Percentiles rank a stretch among this genome's conserved stretches.
phyloP scores from a whole-genome alignment of 1,140 invertebrate species.

The Leptinotarsa defecta region DNA sequence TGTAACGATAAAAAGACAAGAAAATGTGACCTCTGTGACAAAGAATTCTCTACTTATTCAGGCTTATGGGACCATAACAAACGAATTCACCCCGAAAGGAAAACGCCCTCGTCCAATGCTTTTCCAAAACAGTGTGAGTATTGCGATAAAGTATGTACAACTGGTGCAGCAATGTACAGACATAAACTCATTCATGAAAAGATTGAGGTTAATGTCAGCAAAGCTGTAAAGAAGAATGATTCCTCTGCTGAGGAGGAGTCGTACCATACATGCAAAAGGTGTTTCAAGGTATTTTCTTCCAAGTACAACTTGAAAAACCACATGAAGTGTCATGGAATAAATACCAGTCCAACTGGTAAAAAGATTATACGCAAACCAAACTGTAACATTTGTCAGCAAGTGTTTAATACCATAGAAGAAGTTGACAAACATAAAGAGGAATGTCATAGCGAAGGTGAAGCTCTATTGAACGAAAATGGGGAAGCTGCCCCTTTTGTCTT shows the following conservation, averaged over 20 bases:
- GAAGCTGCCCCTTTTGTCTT: slow-evolving; percentile 38
- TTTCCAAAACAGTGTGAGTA: slow-evolving; percentile 47
- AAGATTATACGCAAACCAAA: slow-evolving; percentile 41
- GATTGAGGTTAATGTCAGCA: slow-evolving; percentile 18
- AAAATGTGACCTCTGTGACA: slow-evolving; percentile 42
- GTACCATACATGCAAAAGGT: slow-evolving; percentile 51
- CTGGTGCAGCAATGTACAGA: slow-evolving; percentile 41
- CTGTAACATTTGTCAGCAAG: slow-evolving; percentile 47
- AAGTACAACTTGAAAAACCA: slow-evolving; percentile 49
- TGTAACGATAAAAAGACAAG: slow-evolving; percentile 33
- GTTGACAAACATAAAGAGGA: slow-evolving; percentile 47
- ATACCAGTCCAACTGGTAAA: slow-evolving; percentile 32
- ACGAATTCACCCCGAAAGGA: slow-evolving; percentile 40
- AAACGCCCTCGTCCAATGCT: slow-evolving; percentile 20
- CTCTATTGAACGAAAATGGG: slow-evolving; percentile 28
- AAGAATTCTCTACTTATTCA: slow-evolving; percentile 40
- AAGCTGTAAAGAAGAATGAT: slow-evolving; percentile 17
- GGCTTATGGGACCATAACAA: slow-evolving; percentile 47
- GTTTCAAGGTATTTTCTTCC: slow-evolving; percentile 52
- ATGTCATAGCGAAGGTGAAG: slow-evolving; percentile 34
- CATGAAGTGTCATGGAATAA: slow-evolving; percentile 49
- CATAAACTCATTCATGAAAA: slow-evolving; percentile 49
- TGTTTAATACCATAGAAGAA: slow-evolving; percentile 40
- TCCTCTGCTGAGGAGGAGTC: slow-evolving; percentile 41
- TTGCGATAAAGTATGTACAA: slow-evolving; percentile 46